These are phyloP conservation scores for Catocala fraxini DNA, from an alignment of 2,888 invertebrate genomes.

Conservation along the genomic window DNA sequence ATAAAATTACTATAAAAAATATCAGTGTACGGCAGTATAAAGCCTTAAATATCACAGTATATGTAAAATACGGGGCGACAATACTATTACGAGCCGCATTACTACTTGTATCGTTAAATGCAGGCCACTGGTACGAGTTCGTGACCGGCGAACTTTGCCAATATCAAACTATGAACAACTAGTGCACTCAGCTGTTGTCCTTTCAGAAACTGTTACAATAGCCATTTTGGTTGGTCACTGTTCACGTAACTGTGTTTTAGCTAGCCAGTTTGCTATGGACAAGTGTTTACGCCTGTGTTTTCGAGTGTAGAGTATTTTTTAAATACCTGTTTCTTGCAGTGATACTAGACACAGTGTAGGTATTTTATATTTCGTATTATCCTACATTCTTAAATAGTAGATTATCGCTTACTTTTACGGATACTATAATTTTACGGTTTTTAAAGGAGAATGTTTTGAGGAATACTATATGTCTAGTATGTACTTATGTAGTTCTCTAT, in stretches of 20 bases:
- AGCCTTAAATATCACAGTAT: not conserved
- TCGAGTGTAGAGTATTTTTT: no score
- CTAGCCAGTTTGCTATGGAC: no score
- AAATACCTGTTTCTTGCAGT: no score
- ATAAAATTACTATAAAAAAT: not conserved
- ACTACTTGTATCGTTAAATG: conserved; percentile 50
- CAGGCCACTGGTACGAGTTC: conserved; percentile 53
- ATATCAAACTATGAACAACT: conserved; percentile 65
- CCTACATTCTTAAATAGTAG: no score
- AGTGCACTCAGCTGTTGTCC: conserved; percentile 66
- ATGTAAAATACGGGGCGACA: conserved; percentile 25
- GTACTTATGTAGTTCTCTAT: no score
- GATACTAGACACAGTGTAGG: no score
- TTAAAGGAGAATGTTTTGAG: no score
- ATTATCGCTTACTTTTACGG: no score
- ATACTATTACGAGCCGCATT: conserved; percentile 30
- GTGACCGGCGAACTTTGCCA: conserved; percentile 67
- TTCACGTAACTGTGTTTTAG: conserved; percentile 7
- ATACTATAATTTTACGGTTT: no score
- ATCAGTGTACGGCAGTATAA: not conserved
- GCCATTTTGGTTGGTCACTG: conserved; percentile 32
- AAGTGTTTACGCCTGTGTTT: no score
- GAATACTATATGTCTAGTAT: no score
- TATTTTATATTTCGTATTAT: no score
- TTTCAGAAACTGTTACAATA: conserved; percentile 60